Evolutionary conservation across 2,888 invertebrate genomes (phyloP), one percentile per base, ranked within the genome.

Genomic region (Thalpophila matura): DNA sequence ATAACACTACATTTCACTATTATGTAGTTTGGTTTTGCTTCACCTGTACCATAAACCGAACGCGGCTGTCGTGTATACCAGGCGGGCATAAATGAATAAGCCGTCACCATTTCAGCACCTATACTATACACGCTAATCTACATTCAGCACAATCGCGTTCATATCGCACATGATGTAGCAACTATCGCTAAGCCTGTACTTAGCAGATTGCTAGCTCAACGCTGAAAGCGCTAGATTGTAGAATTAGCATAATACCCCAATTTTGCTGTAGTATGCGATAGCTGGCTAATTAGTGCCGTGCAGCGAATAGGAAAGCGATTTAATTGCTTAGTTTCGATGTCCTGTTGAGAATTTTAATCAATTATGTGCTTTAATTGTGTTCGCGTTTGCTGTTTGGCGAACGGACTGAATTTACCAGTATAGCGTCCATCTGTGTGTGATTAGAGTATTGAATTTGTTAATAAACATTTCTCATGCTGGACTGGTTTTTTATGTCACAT

Each of bases 241-340:
- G 66, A 66, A 77, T 81, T 79, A 81, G 57, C 79, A 79, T 76
- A 72, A 66, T 76, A 58, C 61, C 43, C 77, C 63, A 75, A 80
- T 80, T 80, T 80, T 63, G 69, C 64, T 54, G 56, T 72, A 66
- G 76, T 72, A 69, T 54, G 72, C 63, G 64, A 71, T 79, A 68
- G 43, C 59, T 58, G 59, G 42, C 61, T 72, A 66, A 75, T 81
- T 75, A 79, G 57, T 42, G 42, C 59, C 49, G 53, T 54, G 76
- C 60, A 59, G 24, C 16, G 66, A 69, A 80, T 77, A 38, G 65
- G 46, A 74, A 78, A 77, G 37, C 65, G 46, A 77, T 78, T 77
- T 68, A 55, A 73, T 67, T 58, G 53, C 45, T 54, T 49, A 57
- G 20, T 45, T 60, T 33, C 51, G n/a, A 55, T 49, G 50, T 56